Evolutionary conservation across 1,140 invertebrate species (phyloP), one percentile per base, ranked within the genome.

Genomic region (Lethrus apterus): DNA sequence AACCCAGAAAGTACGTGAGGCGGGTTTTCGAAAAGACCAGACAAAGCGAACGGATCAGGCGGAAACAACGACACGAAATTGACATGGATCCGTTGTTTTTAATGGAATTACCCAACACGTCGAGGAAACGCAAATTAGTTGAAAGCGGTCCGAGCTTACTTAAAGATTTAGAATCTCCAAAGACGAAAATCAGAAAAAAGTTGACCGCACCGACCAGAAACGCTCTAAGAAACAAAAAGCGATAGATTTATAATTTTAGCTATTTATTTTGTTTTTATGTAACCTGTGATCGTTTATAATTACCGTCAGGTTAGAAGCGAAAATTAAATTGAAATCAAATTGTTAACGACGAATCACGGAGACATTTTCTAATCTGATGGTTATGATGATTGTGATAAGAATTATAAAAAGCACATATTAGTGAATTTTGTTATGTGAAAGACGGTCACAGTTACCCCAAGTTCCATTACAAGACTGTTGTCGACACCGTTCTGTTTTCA

Each of bases 11-110:
- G n/a, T n/a, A n/a, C n/a, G n/a, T n/a, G n/a, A 52, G 34, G n/a
- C 59, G 59, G 33, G 52, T 55, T 30, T 58, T 58, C 33, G 54
- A 59, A 20, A 56, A 59, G 35, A 59, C 59, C 3, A 48, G 64
- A 35, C 60, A 60, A 44, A 66, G 64, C 46, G 64, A 66, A 43
- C 46, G 64, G 26, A 64, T 66, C 20, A 46, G 55, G n/a, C 55
- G 60, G 19, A 44, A 55, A 41, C 55, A 58, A 52, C 46, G 62
- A 36, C 45, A 57, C 34, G 60, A 63, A 53, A 59, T 66, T 17
- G 62, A 64, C 45, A 32, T 51, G 21, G 55, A 41, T 18, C 58
- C 60, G 4, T 15, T 57, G 26, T 48, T 55, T 57, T 38, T 36
- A 51, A 17, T 62, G 34, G 34, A n/a, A n/a, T n/a, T n/a, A 40